A percentile compares a stretch with the other conserved stretches of the same genome.
Evolutionary conservation across 2,888 invertebrate genomes (phyloP).

Genomic region (Drosophila infuscata): DNA sequence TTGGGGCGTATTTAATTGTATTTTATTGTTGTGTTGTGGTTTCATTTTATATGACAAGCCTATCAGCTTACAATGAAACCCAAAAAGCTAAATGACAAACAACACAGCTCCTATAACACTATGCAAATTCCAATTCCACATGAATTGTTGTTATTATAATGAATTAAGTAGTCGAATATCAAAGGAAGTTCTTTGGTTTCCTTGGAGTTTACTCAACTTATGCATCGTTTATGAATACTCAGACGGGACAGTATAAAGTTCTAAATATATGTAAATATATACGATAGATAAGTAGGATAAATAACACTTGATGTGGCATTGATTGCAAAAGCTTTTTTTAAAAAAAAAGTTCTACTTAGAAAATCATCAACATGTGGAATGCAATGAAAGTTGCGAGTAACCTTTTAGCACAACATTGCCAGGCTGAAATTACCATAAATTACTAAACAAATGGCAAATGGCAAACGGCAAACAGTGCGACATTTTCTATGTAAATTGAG

Average conservation of each 20-base stretch:
- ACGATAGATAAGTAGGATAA: background rate
- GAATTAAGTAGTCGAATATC: background rate
- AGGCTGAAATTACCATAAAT: conserved; percentile 69
- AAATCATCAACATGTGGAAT: background rate
- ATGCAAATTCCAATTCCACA: background rate
- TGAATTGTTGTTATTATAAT: background rate
- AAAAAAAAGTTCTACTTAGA: background rate
- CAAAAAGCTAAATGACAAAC: background rate
- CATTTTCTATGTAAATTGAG: conserved; percentile 73
- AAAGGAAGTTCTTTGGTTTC: background rate
- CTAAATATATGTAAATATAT: background rate
- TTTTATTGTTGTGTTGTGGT: conserved; percentile 2
- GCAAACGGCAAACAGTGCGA: conserved; percentile 42
- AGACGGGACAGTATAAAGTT: background rate
- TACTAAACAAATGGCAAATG: conserved; percentile 53
- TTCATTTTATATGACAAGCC: background rate
- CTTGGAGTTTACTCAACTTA: background rate
- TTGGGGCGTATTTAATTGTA: conserved; percentile 60
- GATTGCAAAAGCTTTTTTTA: background rate
- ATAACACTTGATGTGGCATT: background rate
- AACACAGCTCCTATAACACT: too few relatives aligned
- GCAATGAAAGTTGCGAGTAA: background rate
- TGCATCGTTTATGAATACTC: too few relatives aligned
- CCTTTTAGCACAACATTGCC: conserved; percentile 21
- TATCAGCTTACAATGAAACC: conserved; percentile 44